Percentiles rank a stretch among this genome's conserved stretches.
phyloP scores from a whole-genome alignment of 1,140 invertebrate genomes.

The Polypedilum pembai region DNA sequence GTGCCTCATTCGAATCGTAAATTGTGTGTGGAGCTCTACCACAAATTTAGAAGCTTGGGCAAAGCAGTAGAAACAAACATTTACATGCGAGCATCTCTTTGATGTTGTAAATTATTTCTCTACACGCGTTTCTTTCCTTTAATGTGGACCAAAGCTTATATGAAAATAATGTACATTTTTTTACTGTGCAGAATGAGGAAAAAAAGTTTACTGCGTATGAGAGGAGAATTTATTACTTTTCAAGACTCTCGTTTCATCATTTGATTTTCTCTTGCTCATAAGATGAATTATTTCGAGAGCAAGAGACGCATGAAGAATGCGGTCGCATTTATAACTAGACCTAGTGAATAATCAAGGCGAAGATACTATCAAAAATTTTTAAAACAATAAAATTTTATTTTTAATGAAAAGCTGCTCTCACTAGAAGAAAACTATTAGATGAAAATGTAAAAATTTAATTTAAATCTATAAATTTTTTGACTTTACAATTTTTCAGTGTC shows the following conservation, averaged over 20 bases:
- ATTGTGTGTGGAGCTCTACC: background rate
- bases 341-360: background rate
- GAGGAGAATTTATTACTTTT: background rate
- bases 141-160: background rate
- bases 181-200: background rate
- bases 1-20: conserved; percentile 2
- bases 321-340: conserved; percentile 10
- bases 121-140: background rate
- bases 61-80: background rate
- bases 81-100: background rate
- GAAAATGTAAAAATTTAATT: too few relatives aligned
- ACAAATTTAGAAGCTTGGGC: background rate
- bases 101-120: background rate
- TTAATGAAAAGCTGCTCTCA: too few relatives aligned
- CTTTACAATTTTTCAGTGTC: too few relatives aligned
- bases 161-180: background rate
- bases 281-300: background rate
- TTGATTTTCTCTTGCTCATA: background rate
- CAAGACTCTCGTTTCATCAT: background rate
- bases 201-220: background rate
- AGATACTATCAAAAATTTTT: too few relatives aligned
- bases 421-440: too few relatives aligned
- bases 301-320: conserved; percentile 3
- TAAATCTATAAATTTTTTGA: too few relatives aligned
- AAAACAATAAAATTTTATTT: too few relatives aligned